Evolutionary conservation across 2,797 vertebrate species (phyloP).

Genomic region (Coracias cyanogaster): DNA sequence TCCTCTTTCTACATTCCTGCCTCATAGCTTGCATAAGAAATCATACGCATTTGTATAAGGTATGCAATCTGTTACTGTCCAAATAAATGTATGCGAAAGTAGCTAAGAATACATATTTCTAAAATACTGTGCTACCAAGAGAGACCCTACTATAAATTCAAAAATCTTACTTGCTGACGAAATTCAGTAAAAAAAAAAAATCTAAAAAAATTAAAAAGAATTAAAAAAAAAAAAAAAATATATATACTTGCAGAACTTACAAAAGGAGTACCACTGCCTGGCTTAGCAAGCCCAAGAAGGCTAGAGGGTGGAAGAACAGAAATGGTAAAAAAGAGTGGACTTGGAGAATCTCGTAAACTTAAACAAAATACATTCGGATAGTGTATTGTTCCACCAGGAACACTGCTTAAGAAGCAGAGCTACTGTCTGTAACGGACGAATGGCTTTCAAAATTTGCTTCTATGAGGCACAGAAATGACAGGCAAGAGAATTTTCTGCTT

Average conservation of each 20-base stretch:
- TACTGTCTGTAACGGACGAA: not conserved
- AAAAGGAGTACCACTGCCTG: not conserved
- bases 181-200: not conserved
- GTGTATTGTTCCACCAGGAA: not conserved
- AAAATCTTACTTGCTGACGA: not conserved
- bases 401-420: not conserved
- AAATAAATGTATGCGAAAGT: not conserved
- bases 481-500: constrained; percentile 39
- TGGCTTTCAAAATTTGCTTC: constrained; percentile 8
- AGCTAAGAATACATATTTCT: not conserved
- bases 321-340: not conserved
- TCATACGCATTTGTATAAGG: not conserved
- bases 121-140: not conserved
- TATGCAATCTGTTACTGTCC: not conserved
- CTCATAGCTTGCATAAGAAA: not conserved
- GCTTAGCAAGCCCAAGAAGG: not conserved
- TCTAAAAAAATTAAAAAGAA: not conserved
- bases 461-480: not conserved
- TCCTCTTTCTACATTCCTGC: not conserved
- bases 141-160: not conserved
- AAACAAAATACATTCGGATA: not conserved
- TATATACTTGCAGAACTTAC: not conserved
- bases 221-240: no score
- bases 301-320: not conserved
- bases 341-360: not conserved